These are phyloP conservation scores for Troides helena DNA, from an alignment of 2,888 invertebrate species.

Conservation along the genomic window DNA sequence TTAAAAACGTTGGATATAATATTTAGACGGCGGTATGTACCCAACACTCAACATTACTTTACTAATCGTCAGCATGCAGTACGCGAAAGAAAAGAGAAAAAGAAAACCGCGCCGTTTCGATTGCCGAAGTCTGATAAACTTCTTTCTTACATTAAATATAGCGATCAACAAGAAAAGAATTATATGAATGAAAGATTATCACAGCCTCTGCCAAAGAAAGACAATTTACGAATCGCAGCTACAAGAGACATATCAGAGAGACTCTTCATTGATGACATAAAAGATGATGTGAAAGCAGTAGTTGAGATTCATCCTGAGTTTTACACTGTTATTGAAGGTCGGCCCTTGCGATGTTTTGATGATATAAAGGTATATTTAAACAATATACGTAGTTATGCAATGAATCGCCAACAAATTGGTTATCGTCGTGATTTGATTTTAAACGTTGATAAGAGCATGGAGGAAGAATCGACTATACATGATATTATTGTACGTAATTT, in stretches of 20 bases:
- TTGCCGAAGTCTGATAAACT: conserved; percentile 68
- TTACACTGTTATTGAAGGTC: conserved; percentile 82
- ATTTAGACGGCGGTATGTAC: conserved; percentile 69
- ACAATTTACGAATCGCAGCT: conserved; percentile 66
- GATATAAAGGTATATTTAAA: conserved; percentile 80
- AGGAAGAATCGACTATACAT: conserved; percentile 57
- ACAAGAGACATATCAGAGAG: conserved; percentile 78
- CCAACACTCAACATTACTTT: conserved; percentile 73
- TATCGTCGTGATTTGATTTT: conserved; percentile 66
- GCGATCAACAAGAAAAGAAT: conserved; percentile 64
- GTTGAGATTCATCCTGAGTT: conserved; percentile 84
- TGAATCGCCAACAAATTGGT: conserved; percentile 73
- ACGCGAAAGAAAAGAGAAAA: conserved; percentile 38
- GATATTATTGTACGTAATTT: conserved; percentile 56
- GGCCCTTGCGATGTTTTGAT: conserved; percentile 80
- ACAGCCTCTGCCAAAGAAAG: conserved; percentile 63
- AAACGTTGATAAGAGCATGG: conserved; percentile 59
- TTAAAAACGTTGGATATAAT: conserved; percentile 69
- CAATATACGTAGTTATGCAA: conserved; percentile 74
- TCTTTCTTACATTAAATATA: conserved; percentile 71
- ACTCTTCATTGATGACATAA: conserved; percentile 79
- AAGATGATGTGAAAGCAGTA: conserved; percentile 78
- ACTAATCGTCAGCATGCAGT: conserved; percentile 64
- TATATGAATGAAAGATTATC: conserved; percentile 47
- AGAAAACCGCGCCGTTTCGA: conserved; percentile 55